Evolutionary conservation across 2,113 vertebrate species (phyloP).

Genomic region (Marmota monax): DNA sequence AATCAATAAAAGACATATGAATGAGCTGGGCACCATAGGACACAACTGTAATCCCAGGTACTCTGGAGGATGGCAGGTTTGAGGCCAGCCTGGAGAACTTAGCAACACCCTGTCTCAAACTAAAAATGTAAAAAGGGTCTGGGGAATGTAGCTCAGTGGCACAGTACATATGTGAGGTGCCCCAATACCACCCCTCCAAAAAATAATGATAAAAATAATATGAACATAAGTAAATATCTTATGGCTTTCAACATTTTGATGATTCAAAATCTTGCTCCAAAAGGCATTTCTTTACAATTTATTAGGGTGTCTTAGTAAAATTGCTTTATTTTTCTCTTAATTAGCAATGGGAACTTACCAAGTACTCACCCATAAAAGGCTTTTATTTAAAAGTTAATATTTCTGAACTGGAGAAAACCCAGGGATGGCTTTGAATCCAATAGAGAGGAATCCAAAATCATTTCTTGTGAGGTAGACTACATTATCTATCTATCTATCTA

Average conservation of each 20-base stretch:
- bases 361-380: background rate
- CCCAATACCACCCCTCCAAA: background rate
- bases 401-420: background rate
- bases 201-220: background rate
- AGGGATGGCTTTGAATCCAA: background rate
- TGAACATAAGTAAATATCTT: background rate
- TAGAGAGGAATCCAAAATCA: background rate
- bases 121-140: background rate
- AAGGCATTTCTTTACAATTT: background rate
- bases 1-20: background rate
- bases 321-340: conserved; percentile 24
- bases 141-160: background rate
- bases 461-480: background rate
- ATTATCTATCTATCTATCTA: background rate
- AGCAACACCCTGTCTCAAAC: background rate
- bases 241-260: background rate
- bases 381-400: conserved; percentile 23
- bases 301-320: background rate
- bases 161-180: background rate
- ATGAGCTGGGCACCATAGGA: background rate
- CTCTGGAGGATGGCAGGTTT: background rate
- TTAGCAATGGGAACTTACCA: background rate
- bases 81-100: background rate
- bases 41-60: background rate
- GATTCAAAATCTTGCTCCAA: background rate